These are phyloP conservation scores for Sebastolobus altivelis DNA, from an alignment of 2,797 vertebrate species.

Conservation along the genomic window DNA sequence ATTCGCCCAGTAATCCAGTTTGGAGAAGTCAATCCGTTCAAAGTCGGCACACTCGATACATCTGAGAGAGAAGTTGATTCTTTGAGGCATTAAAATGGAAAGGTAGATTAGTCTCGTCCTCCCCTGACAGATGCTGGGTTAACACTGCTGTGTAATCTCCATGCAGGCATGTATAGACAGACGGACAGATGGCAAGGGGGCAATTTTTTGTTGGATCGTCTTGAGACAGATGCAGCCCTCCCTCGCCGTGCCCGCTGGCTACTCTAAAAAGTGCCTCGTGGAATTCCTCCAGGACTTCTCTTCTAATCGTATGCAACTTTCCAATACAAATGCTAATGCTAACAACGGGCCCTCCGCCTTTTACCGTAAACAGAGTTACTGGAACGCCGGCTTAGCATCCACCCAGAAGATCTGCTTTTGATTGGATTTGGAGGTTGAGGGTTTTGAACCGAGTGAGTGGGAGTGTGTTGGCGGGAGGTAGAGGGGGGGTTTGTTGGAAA, in stretches of 20 bases:
- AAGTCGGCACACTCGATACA: slow-evolving; percentile 18
- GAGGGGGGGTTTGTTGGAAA: slow-evolving; percentile 38
- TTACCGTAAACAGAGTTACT: slow-evolving; percentile 66
- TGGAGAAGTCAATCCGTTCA: slow-evolving; percentile 21
- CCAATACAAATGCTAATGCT: slow-evolving; percentile 80
- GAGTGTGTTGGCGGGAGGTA: slow-evolving; percentile 45
- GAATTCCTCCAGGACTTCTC: slow-evolving; percentile 75
- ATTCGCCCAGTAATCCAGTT: slow-evolving; percentile 18
- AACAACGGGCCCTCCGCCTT: slow-evolving; percentile 57
- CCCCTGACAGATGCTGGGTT: slow-evolving; percentile 64
- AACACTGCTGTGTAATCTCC: slow-evolving; percentile 63
- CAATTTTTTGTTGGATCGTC: slow-evolving; percentile 60
- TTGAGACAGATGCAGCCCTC: slow-evolving; percentile 71
- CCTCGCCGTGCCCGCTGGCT: slow-evolving; percentile 62
- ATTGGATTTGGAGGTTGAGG: slow-evolving; percentile 69
- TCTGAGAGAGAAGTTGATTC: slow-evolving; percentile 29
- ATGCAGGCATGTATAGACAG: slow-evolving; percentile 56
- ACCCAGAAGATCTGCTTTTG: slow-evolving; percentile 73
- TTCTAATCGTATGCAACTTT: slow-evolving; percentile 71
- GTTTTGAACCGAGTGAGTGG: slow-evolving; percentile 53
- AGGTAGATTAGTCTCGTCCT: slow-evolving; percentile 59
- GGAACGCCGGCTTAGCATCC: slow-evolving; percentile 64
- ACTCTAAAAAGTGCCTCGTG: slow-evolving; percentile 61
- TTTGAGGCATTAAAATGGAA: slow-evolving; percentile 39
- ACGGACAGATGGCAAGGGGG: slow-evolving; percentile 74